Base-by-base conservation (phyloP, 2,797 vertebrate genomes). In the Anableps anableps region DNA sequence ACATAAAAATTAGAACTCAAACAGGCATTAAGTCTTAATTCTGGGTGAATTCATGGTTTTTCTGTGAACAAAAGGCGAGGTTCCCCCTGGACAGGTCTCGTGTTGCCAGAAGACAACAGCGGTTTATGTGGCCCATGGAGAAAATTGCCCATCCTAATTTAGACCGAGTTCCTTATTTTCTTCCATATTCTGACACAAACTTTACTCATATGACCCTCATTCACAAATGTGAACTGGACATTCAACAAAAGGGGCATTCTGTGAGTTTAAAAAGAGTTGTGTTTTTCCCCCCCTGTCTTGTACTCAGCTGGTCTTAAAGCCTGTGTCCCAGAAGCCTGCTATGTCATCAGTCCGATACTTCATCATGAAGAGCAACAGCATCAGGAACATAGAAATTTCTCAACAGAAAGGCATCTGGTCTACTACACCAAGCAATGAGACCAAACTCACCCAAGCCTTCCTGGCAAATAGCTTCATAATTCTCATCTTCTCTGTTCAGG, bases 391-490 rank as follows among this genome's bases (percentile, higher is more conserved):
- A 48, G 96, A 97, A 41, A 96, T 97, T 85, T 99, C 98, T 80
- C 97, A 99, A 50, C 96, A 97, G 94, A 97, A 96, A 72, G 96
- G 97, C 0, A 96, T 98, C 93, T 99, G 98, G 98, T 98, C 97
- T 83, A 98, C 98, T 74, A 97, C 93, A 0, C 95, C 96, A 66
- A 96, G 82, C 93, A 99, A 97, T 55, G 97, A 99, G 82, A 84
- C 72, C 51, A 98, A 97, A 82, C 94, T 99, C 66, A 96, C 94
- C 79, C 93, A 93, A 85, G 97, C 97, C 77, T 98, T 97, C 91
- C 88, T 91, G 89, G 95, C 96, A 72, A 96, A 96, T 86, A 93
- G 77, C 47, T 13, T 82, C 10, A 93, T 99, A 87, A 96, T 97
- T 89, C 96, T 99, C 74, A 82, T 99, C 84, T 99, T 99, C 96